Evolutionary conservation across 1,140 invertebrate species (phyloP).

Genomic region (Meloidogyne floridensis): DNA sequence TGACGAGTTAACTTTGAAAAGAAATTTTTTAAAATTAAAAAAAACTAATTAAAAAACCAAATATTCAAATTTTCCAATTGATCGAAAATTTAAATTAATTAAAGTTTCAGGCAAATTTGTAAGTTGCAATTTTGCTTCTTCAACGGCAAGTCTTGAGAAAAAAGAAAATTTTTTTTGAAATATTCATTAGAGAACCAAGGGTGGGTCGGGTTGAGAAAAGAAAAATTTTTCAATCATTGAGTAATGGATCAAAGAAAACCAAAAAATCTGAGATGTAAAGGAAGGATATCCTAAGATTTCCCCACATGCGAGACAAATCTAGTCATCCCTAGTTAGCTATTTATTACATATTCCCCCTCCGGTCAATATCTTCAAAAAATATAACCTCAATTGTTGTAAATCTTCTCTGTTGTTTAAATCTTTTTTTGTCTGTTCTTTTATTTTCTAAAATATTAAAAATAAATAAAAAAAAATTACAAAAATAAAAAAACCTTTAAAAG

Average conservation of each 20-base stretch:
- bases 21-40: conserved; percentile 35
- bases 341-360: too few relatives aligned
- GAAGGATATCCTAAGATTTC: too few relatives aligned
- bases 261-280: too few relatives aligned
- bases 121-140: conserved; percentile 68
- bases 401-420: conserved; percentile 67
- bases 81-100: conserved; percentile 61
- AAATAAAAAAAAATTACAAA: background rate
- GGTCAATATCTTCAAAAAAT: too few relatives aligned
- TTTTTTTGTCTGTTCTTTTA: conserved; percentile 35
- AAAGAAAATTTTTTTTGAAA: background rate
- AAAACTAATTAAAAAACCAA: conserved; percentile 64
- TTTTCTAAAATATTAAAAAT: conserved; percentile 19
- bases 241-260: too few relatives aligned
- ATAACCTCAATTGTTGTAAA: conserved; percentile 66
- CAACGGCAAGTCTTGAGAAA: conserved; percentile 65
- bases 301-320: too few relatives aligned
- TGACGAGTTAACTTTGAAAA: conserved; percentile 64
- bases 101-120: conserved; percentile 59
- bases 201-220: too few relatives aligned
- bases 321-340: too few relatives aligned
- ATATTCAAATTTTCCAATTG: conserved; percentile 66
- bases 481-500: conserved; percentile 46
- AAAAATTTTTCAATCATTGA: too few relatives aligned
- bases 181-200: too few relatives aligned